Conservation (phyloP, 2,888 invertebrate species). For the Drosophila diplacantha region DNA sequence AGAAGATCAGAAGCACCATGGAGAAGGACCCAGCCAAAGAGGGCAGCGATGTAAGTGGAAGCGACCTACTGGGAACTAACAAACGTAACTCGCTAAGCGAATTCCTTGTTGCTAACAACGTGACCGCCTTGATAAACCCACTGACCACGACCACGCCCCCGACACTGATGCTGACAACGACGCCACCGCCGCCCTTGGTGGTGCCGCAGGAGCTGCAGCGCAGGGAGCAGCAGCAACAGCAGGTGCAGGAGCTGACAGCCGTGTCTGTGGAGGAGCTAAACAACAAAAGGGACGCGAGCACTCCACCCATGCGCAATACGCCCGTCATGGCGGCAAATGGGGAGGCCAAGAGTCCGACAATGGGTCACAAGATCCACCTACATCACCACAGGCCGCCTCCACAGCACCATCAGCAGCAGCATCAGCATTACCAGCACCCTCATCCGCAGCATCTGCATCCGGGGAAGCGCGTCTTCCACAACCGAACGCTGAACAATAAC, state of each 20-base stretch:
- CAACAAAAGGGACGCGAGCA: conserved; percentile 57
- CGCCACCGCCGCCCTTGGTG: conserved; percentile 38
- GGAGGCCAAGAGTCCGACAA: conserved; percentile 67
- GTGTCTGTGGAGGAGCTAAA: conserved; percentile 28
- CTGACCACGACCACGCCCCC: conserved; percentile 60
- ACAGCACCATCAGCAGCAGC: conserved; percentile 39
- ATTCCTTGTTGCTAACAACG: conserved; percentile 76
- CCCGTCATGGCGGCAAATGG: conserved; percentile 68
- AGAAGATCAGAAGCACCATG: conserved; percentile 79
- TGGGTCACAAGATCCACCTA: conserved; percentile 29
- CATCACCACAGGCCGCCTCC: conserved; percentile 27
- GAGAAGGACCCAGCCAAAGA: conserved; percentile 76
- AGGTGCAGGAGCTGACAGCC: conserved; percentile 11
- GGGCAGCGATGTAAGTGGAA: conserved; percentile 72
- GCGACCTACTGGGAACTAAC: conserved; percentile 45
- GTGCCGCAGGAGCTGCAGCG: conserved; percentile 43
- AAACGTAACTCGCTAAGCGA: conserved; percentile 78
- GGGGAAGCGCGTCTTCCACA: conserved; percentile 60
- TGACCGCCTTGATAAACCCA: conserved; percentile 72
- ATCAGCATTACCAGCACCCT: conserved; percentile 31
- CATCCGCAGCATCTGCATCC: conserved; percentile 19
- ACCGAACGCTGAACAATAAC: conserved; percentile 67
- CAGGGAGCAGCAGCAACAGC: conserved; percentile 13
- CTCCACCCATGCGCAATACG: conserved; percentile 69
- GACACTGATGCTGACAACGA: conserved; percentile 43